Base-by-base conservation (phyloP, 1,140 invertebrate species). In the Aphaenogaster rudis region DNA sequence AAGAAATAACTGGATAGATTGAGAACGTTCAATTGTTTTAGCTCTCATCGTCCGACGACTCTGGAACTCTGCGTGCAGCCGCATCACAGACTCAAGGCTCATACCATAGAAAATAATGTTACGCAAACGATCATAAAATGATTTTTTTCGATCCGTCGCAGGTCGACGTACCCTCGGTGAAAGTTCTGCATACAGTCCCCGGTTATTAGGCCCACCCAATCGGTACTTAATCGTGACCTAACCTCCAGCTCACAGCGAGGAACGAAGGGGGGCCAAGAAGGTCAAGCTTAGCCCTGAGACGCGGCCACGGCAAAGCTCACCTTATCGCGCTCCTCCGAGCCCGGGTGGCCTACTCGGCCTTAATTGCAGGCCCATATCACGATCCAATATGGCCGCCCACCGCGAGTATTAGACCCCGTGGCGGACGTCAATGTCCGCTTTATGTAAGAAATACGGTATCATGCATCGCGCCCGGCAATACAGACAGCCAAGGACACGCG, bases 341-440 rank as follows among this genome's bases (percentile, higher is more conserved):
- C 94, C 94, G 95, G 95, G 95, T 95, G 95, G 95, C 95, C 94
- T 95, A 94, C 93, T 94, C 94, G 93, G 93, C 93, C 94, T 95
- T 95, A 95, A 95, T 95, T 95, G 93, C 93, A 93, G 92, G 91
- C 89, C 93, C 94, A 93, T 95, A 95, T 95, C 94, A 95, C 94
- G 94, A 95, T 95, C 92, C 95, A 95, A 95, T 94, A 95, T 95
- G 94, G 94, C 94, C 95, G 94, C 93, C 93, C 94, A 94, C 94
- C 86, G 90, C 90, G 92, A 91, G 93, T 91, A 93, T 94, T 93
- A 93, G 92, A 93, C 90, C 88, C 90, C 69, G 86, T 90, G 82
- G 87, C 78, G 86, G 39, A 88, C 91, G 88, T 90, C 90, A 91
- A 91, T 80, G 84, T 90, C 84, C 90, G 90, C 90, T 90, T 92